Evolutionary conservation across 2,888 invertebrate genomes (phyloP).

Genomic region (Cerastis leucographa): DNA sequence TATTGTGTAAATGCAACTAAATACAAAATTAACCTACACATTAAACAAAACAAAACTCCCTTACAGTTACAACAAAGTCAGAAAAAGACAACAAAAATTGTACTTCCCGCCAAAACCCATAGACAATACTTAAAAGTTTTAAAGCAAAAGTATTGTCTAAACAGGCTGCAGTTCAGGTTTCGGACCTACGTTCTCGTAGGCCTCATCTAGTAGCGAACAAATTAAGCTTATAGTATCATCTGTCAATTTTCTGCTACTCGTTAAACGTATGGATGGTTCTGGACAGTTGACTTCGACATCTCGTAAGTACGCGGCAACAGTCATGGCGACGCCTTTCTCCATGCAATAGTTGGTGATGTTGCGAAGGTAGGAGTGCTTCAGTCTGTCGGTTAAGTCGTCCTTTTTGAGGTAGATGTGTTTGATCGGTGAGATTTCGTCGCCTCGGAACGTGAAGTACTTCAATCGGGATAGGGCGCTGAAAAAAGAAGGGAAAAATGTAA

Average conservation of each 20-base stretch:
- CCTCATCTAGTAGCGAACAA: conserved; percentile 82
- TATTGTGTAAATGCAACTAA: conserved; percentile 16
- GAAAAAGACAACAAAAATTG: conserved; percentile 54
- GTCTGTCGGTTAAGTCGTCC: conserved; percentile 82
- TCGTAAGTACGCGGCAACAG: conserved; percentile 93
- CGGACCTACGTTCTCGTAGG: conserved; percentile 83
- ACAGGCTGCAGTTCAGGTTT: conserved; percentile 77
- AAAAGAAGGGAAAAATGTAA: neutral
- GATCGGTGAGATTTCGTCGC: conserved; percentile 93
- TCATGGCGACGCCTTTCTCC: conserved; percentile 92
- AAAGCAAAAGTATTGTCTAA: conserved; percentile 45
- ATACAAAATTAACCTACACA: conserved; percentile 4
- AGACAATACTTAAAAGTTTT: conserved; percentile 23
- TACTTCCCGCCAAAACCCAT: conserved; percentile 55
- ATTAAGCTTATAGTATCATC: conserved; percentile 91
- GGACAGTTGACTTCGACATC: conserved; percentile 92
- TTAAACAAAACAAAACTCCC: conserved; percentile 9
- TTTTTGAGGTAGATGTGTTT: conserved; percentile 93
- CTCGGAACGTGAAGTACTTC: conserved; percentile 88
- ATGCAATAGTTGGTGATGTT: conserved; percentile 92
- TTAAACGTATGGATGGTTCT: conserved; percentile 93
- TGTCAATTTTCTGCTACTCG: conserved; percentile 92
- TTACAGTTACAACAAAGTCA: conserved; percentile 23
- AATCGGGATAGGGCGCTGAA: conserved; percentile 85
- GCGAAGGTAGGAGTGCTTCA: conserved; percentile 90